A percentile compares a stretch with the other conserved stretches of the same genome.
These are phyloP conservation scores for Lepidonotus clava DNA, from an alignment of 2,888 invertebrate species.

Conservation along the genomic window DNA sequence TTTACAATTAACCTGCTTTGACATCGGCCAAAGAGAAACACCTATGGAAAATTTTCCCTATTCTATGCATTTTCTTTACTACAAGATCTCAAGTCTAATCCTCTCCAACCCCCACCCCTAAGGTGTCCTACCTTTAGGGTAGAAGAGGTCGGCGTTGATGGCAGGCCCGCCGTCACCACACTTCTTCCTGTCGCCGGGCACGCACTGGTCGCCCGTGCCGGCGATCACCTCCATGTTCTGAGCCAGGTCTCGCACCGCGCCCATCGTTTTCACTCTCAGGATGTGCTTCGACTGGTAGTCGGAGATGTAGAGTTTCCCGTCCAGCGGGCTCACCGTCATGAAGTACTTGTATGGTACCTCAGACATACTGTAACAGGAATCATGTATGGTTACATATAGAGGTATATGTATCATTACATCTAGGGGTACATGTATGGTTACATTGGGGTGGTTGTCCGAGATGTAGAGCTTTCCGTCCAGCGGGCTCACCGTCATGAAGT, in stretches of 20 bases:
- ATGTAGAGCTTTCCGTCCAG: constrained; percentile 97
- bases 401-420: too few relatives aligned
- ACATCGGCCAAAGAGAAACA: too few relatives aligned
- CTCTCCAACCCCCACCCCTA: background rate
- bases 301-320: constrained; percentile 96
- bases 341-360: constrained; percentile 98
- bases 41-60: too few relatives aligned
- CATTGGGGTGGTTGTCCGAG: constrained; percentile 96
- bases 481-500: constrained; percentile 97
- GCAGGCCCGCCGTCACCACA: constrained; percentile 98
- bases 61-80: too few relatives aligned
- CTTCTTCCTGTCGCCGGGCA: constrained; percentile 83
- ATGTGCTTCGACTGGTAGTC: constrained; percentile 86
- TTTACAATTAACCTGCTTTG: too few relatives aligned
- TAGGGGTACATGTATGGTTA: too few relatives aligned
- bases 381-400: too few relatives aligned
- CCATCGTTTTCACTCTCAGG: constrained; percentile 79
- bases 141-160: constrained; percentile 92
- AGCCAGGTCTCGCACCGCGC: constrained; percentile 77
- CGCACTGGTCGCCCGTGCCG: constrained; percentile 95
- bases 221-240: constrained; percentile 96
- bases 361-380: constrained; percentile 93
- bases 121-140: constrained; percentile 87
- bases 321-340: constrained; percentile 96
- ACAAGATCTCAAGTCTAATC: too few relatives aligned